Conservation (phyloP, 2,888 invertebrate species). For the Amphiduros pacificus region DNA sequence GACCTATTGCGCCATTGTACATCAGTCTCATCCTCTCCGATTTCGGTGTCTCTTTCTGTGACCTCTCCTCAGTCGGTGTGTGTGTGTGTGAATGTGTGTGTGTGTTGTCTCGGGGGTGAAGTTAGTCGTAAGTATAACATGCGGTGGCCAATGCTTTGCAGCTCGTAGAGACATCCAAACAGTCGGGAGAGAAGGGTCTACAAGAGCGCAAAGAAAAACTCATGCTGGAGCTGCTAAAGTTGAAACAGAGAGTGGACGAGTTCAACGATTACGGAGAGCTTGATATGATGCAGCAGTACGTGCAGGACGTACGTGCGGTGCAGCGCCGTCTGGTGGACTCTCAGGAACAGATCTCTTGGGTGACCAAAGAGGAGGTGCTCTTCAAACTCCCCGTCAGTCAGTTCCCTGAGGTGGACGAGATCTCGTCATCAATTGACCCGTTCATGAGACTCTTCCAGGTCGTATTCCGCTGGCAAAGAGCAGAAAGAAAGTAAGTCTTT, state of each 20-base stretch:
- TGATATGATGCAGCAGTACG: conserved; percentile 76
- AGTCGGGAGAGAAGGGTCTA: conserved; percentile 81
- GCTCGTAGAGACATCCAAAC: conserved; percentile 80
- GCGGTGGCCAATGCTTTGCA: conserved; percentile 38
- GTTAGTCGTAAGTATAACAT: no score
- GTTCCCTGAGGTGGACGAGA: conserved; percentile 79
- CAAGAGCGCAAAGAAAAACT: conserved; percentile 71
- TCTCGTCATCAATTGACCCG: conserved; percentile 69
- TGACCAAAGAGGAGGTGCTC: conserved; percentile 84
- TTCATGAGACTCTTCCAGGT: conserved; percentile 63
- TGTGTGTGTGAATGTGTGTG: no score
- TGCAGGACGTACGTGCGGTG: conserved; percentile 73
- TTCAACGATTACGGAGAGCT: conserved; percentile 83
- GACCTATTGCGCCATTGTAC: no score
- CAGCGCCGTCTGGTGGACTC: conserved; percentile 76
- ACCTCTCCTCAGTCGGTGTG: no score
- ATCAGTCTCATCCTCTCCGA: no score
- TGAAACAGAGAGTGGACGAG: conserved; percentile 75
- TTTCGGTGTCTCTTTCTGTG: no score
- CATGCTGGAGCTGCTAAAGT: conserved; percentile 71
- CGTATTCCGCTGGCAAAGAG: conserved; percentile 76
- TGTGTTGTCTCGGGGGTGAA: no score
- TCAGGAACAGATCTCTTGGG: conserved; percentile 78
- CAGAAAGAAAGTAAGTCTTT: conserved; percentile 69
- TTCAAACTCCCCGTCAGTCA: conserved; percentile 78